Percentiles rank a stretch among this genome's conserved stretches.
These are phyloP conservation scores for Heliconius melpomene DNA, from an alignment of 1,140 invertebrate genomes.

Conservation along the genomic window DNA sequence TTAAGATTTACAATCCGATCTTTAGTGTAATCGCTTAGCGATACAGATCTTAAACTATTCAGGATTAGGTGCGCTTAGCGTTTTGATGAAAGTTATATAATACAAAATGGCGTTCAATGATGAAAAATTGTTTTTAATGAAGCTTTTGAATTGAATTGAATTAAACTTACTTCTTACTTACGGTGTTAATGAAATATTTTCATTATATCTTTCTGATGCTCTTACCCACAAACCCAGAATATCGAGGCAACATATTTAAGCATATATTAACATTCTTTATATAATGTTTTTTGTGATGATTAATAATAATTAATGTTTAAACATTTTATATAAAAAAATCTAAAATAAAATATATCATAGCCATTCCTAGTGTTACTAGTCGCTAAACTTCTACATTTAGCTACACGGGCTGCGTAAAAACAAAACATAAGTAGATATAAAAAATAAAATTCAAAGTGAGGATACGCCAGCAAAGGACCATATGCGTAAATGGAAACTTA, in stretches of 20 bases:
- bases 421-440: background rate
- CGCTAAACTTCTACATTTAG: background rate
- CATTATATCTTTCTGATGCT: too few species aligned
- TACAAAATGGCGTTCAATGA: background rate
- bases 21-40: constrained; percentile 59
- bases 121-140: background rate
- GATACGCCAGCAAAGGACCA: background rate
- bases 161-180: too few species aligned
- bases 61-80: constrained; percentile 38
- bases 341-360: too few species aligned
- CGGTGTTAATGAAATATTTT: too few species aligned
- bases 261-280: too few species aligned
- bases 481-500: constrained; percentile 5
- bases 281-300: too few species aligned
- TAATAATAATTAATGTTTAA: too few species aligned
- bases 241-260: too few species aligned
- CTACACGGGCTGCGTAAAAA: background rate
- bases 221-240: too few species aligned
- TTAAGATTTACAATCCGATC: constrained; percentile 68
- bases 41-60: constrained; percentile 43
- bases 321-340: background rate
- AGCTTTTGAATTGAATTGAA: too few species aligned
- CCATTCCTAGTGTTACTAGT: background rate
- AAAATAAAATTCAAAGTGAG: background rate
- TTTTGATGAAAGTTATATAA: constrained; percentile 15